phyloP scores from a whole-genome alignment of 2,797 vertebrate genomes.

The Sarcophilus harrisii region DNA sequence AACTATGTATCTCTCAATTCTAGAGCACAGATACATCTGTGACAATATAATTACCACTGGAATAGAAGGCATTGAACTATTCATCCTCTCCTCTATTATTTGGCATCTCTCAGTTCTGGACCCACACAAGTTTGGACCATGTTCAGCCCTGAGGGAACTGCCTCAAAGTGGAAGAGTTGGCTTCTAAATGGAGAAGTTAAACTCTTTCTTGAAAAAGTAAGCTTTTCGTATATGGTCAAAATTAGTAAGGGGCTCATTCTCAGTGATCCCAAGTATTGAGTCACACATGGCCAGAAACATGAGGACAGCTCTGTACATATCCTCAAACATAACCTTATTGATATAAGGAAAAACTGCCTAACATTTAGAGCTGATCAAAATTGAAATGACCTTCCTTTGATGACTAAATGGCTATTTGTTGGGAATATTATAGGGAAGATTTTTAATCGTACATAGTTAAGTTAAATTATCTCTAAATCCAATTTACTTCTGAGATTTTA shows the following conservation, averaged over 20 bases:
- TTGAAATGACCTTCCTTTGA: background rate
- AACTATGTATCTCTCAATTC: background rate
- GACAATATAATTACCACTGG: background rate
- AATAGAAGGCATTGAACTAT: background rate
- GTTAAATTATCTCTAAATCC: background rate
- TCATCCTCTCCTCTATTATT: background rate
- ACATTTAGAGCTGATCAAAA: background rate
- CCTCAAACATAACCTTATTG: background rate
- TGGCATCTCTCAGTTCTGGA: background rate
- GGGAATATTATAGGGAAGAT: background rate
- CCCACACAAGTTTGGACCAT: background rate
- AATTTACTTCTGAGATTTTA: background rate
- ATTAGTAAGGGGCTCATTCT: background rate
- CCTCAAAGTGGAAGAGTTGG: background rate
- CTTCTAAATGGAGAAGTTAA: background rate
- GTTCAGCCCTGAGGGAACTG: background rate
- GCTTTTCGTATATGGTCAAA: background rate
- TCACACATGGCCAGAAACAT: background rate
- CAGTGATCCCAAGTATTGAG: background rate
- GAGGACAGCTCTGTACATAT: background rate
- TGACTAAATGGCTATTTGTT: background rate
- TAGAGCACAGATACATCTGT: background rate
- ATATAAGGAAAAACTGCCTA: background rate
- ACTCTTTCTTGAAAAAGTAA: background rate
- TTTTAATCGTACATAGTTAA: background rate